Percentiles rank a stretch among this genome's conserved stretches.
Evolutionary conservation across 2,797 vertebrate species (phyloP).

Genomic region (Eremophila alpestris): DNA sequence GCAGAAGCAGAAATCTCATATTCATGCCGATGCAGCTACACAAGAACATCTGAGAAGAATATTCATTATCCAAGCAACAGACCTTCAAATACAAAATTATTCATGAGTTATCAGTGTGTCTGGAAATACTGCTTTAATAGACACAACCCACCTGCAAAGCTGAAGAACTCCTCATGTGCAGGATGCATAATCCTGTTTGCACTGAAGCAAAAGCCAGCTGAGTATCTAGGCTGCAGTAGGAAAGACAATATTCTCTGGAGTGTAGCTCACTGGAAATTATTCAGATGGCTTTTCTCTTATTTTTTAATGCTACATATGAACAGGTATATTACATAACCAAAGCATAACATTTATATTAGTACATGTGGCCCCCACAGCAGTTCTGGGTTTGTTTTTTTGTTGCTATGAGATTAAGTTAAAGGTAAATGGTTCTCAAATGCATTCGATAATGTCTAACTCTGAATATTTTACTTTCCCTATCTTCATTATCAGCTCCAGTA

Average conservation of each 20-base stretch:
- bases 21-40: background rate
- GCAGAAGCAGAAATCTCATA: constrained; percentile 10
- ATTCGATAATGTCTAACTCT: background rate
- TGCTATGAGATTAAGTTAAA: background rate
- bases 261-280: background rate
- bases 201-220: background rate
- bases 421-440: background rate
- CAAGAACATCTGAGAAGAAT: background rate
- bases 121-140: background rate
- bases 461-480: background rate
- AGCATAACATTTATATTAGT: background rate
- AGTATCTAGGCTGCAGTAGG: background rate
- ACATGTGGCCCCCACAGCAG: background rate
- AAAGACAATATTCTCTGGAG: background rate
- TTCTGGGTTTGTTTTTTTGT: background rate
- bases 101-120: background rate
- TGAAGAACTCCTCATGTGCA: background rate
- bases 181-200: background rate
- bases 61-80: constrained; percentile 9
- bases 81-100: constrained; percentile 2
- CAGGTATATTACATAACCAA: background rate
- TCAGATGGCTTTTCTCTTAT: background rate
- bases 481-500: background rate
- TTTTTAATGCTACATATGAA: background rate
- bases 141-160: constrained; percentile 10